Percentiles rank a stretch among this genome's conserved stretches.
Evolutionary conservation across 2,888 invertebrate genomes (phyloP).

Genomic region (Cynaeus angustus): DNA sequence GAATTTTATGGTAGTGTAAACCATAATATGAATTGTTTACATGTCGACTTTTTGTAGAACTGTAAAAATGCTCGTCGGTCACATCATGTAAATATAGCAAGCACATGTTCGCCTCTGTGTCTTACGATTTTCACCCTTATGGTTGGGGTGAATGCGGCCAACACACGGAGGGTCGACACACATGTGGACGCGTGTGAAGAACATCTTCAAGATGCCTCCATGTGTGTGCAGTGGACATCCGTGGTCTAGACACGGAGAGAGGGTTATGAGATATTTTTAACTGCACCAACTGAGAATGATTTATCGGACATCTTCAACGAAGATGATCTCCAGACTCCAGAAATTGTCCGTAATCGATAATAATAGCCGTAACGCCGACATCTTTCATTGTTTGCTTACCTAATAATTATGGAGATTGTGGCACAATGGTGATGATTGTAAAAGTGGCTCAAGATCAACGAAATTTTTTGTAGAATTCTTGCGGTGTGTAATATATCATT

Average conservation of each 20-base stretch:
- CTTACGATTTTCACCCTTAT: conserved; percentile 51
- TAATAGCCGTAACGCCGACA: conserved; percentile 16
- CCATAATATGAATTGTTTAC: conserved; percentile 58
- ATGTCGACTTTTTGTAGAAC: conserved; percentile 60
- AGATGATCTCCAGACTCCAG: conserved; percentile 27
- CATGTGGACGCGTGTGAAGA: conserved; percentile 69
- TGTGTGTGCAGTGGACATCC: conserved; percentile 64
- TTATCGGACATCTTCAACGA: conserved; percentile 56
- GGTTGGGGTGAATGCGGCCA: conserved; percentile 45
- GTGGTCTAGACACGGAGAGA: conserved; percentile 58
- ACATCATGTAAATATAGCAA: conserved; percentile 65
- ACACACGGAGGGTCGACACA: conserved; percentile 59
- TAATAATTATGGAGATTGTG: conserved; percentile 28
- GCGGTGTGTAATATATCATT: too few species aligned
- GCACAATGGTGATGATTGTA: conserved; percentile 17
- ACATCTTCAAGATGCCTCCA: conserved; percentile 65
- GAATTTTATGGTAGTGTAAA: conserved; percentile 45
- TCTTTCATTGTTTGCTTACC: conserved; percentile 27
- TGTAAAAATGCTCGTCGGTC: conserved; percentile 64
- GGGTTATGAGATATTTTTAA: conserved; percentile 67
- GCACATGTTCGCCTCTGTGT: conserved; percentile 60
- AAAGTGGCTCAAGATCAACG: not conserved
- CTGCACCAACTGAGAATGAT: conserved; percentile 57
- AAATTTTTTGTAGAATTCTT: too few species aligned
- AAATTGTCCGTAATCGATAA: conserved; percentile 25